Base-by-base conservation (phyloP, 1,140 invertebrate species). In the Drosophila sulfurigaster region DNA sequence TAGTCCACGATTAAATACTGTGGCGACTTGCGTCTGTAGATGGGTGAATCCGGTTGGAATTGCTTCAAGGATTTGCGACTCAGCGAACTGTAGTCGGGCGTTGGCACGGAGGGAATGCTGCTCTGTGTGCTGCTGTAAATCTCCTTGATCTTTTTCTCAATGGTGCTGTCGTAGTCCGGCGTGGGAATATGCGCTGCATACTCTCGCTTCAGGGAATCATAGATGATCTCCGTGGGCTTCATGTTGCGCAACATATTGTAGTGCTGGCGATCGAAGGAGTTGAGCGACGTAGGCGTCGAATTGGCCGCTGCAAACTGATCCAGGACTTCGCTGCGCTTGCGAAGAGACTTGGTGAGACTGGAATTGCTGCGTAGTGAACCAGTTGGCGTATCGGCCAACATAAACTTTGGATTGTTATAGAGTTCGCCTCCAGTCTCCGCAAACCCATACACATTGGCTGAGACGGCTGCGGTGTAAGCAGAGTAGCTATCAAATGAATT, bases 201-300 rank as follows among this genome's bases (percentile, higher is more conserved):
- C 62, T 92, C 92, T 86, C 92, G 81, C 94, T 93, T 94, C 38
- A 95, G 93, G 0, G 94, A 94, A 83, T 95, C 94, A 70, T 95
- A 95, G 0, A 95, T 93, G 92, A 95, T 94, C 86, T 95, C 95
- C 10, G 95, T 93, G 30, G 88, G 83, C 70, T 93, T 93, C 85
- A 94, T 94, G 74, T 93, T 93, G 5, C 91, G 79, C 59, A 93
- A 72, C 75, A 92, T 91, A 65, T 92, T 88, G 81, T 92, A 91
- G 25, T 91, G 91, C 54, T 91, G 85, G 0, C 81, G 77, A 32
- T 92, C 91, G 32, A 78, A 78, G 13, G 91, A 86, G 25, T 71
- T 82, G 5, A 88, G 63, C 0, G 81, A 89, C 11, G 75, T 86
- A 13, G 89, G 89, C n/a, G 82, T 91, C n/a, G 91, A 88, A 5